A percentile compares a stretch with the other conserved stretches of the same genome.
These are phyloP conservation scores for Hylyphantes graminicola DNA, from an alignment of 1,140 invertebrate species.

Conservation along the genomic window DNA sequence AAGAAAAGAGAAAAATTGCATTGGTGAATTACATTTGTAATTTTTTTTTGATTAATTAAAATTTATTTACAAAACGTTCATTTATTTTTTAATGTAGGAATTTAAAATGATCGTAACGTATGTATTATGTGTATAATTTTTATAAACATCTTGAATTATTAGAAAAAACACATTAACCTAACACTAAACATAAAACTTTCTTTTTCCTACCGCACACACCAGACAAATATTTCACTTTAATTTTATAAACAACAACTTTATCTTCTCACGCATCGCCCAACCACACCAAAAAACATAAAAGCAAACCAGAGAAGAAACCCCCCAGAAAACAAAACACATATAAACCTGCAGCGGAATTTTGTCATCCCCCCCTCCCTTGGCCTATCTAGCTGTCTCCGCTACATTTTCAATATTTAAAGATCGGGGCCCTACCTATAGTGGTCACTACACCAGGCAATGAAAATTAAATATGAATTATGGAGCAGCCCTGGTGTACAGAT, in stretches of 20 bases:
- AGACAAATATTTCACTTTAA: too few relatives aligned
- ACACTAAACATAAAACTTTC: too few relatives aligned
- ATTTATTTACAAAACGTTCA: too few relatives aligned
- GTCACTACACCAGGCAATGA: conserved; percentile 57
- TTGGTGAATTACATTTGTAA: too few relatives aligned
- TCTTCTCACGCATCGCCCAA: conserved; percentile 1
- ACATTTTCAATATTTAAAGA: conserved; percentile 60
- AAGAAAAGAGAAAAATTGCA: too few relatives aligned
- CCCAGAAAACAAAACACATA: neutral
- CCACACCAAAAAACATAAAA: neutral
- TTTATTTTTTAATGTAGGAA: too few relatives aligned
- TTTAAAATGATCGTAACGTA: too few relatives aligned
- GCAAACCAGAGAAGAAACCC: conserved; percentile 1
- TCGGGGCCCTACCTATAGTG: conserved; percentile 48
- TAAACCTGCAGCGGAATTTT: conserved; percentile 17
- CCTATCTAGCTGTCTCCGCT: conserved; percentile 16
- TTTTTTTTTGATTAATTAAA: too few relatives aligned
- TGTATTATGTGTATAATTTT: too few relatives aligned
- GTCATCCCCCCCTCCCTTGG: conserved; percentile 2
- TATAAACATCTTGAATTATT: too few relatives aligned
- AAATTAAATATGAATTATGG: conserved; percentile 61
- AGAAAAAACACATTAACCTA: too few relatives aligned
- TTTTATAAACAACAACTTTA: neutral
- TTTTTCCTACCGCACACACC: too few relatives aligned
- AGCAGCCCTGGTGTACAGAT: conserved; percentile 51